phyloP scores from a whole-genome alignment of 2,797 vertebrate species.

The Serranus cabrilla region DNA sequence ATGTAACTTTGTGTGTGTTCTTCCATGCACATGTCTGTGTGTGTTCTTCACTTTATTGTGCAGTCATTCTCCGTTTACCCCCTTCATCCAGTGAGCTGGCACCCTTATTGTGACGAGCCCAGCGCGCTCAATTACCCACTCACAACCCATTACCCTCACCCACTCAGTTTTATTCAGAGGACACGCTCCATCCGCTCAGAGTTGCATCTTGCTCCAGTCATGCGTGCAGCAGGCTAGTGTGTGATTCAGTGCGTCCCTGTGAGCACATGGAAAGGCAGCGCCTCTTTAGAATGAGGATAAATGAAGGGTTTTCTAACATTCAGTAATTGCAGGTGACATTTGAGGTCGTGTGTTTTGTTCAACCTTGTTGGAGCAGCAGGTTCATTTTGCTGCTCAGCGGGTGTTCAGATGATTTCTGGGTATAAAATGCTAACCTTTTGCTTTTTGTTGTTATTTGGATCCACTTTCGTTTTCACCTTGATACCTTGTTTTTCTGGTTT shows the following conservation, averaged over 20 bases:
- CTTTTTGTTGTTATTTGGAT: slow-evolving; percentile 14
- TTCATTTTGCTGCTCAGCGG: not conserved
- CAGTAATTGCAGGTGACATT: slow-evolving; percentile 9
- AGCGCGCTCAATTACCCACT: slow-evolving; percentile 59
- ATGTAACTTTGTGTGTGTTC: slow-evolving; percentile 4
- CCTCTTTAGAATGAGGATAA: slow-evolving; percentile 7
- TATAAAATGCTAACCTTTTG: not conserved
- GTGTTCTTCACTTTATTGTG: slow-evolving; percentile 15
- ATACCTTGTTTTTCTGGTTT: no score
- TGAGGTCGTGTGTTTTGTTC: slow-evolving; percentile 21
- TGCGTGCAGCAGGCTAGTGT: slow-evolving; percentile 32
- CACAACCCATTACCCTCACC: slow-evolving; percentile 65
- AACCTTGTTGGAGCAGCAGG: not conserved
- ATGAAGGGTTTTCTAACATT: not conserved
- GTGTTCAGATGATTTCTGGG: not conserved
- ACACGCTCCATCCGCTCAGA: slow-evolving; percentile 32
- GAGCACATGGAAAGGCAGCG: slow-evolving; percentile 37
- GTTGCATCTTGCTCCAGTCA: slow-evolving; percentile 49
- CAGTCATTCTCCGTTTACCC: slow-evolving; percentile 30
- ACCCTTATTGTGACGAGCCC: slow-evolving; percentile 49
- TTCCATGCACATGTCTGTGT: not conserved
- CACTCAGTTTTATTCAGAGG: slow-evolving; percentile 45
- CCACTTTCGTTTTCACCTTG: slow-evolving; percentile 6
- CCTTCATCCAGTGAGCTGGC: slow-evolving; percentile 35
- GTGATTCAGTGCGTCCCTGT: slow-evolving; percentile 28